Base-by-base conservation (phyloP, 2,797 vertebrate genomes). In the Botia kubotai region DNA sequence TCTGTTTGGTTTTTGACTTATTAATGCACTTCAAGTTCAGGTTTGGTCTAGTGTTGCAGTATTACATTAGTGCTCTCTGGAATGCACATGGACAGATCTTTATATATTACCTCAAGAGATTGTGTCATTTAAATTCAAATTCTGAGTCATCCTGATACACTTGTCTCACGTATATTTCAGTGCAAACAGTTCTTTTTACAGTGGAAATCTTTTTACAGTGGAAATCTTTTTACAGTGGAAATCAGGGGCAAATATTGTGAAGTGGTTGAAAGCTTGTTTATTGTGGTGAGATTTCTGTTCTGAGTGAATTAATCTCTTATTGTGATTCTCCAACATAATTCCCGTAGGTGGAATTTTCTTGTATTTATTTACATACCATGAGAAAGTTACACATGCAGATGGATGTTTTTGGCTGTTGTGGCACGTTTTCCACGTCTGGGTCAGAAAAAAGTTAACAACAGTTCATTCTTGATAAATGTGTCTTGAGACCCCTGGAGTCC, bases 1-100 rank as follows among this genome's bases (percentile, higher is more conserved):
- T 12, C 21, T 46, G 76, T n/a, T 62, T 60, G 75, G 77, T 84
- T 82, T 82, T 76, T 76, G 43, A 79, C 66, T 86, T 86, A 86
- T 83, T 82, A 53, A 83, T 79, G 68, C n/a, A 69, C 33, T 36
- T 72, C n/a, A 75, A 69, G 75, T 68, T 46, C n/a, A 58, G 67
- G n/a, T 55, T 52, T 69, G 66, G 81, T 53, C 58, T 81, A 70
- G 50, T 48, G 26, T 86, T 86, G 74, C 79, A 26, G 74, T 68
- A 65, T 77, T 58, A 63, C 80, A 77, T 46, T 43, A 48, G 70
- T 21, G 23, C 48, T 29, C 65, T 50, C 6, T 75, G 52, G 52
- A 62, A 65, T 36, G 29, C 46, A 69, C 69, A 36, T 4, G 52
- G 13, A 68, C 11, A 17, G 16, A 19, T 70, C 63, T 74, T 79